Percentiles rank a stretch among this genome's conserved stretches.
Evolutionary conservation across 2,888 invertebrate genomes (phyloP).

Genomic region (Lacanobia wlatinum): DNA sequence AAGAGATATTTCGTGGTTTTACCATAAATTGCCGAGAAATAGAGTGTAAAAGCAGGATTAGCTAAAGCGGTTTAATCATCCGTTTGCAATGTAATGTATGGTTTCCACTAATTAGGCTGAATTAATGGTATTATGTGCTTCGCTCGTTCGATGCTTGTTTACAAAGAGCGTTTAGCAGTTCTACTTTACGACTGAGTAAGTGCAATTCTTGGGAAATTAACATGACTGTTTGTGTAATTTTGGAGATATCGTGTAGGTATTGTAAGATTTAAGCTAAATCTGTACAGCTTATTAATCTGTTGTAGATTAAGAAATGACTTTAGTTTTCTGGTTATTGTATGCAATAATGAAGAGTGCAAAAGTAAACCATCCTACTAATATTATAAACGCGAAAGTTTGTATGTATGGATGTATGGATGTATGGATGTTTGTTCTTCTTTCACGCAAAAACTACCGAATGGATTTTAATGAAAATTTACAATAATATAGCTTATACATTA

Average conservation of each 20-base stretch:
- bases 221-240: conserved; percentile 4
- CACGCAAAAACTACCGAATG: too few species aligned
- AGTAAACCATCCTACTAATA: too few species aligned
- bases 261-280: not conserved
- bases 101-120: conserved; percentile 74
- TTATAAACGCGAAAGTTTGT: too few species aligned
- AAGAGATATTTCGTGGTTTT: conserved; percentile 39
- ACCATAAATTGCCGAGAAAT: conserved; percentile 45
- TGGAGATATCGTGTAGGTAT: not conserved
- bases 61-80: conserved; percentile 59
- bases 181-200: conserved; percentile 25
- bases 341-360: not conserved
- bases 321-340: not conserved
- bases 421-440: too few species aligned
- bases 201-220: conserved; percentile 29
- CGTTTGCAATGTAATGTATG: conserved; percentile 69
- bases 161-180: conserved; percentile 47
- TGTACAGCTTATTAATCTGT: not conserved
- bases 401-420: too few species aligned
- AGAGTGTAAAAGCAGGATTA: conserved; percentile 55
- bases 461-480: too few species aligned
- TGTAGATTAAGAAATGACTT: not conserved
- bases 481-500: too few species aligned
- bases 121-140: conserved; percentile 63
- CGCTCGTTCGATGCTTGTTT: conserved; percentile 53